Conservation (phyloP, 2,113 vertebrate species). For the Scatophagus argus region DNA sequence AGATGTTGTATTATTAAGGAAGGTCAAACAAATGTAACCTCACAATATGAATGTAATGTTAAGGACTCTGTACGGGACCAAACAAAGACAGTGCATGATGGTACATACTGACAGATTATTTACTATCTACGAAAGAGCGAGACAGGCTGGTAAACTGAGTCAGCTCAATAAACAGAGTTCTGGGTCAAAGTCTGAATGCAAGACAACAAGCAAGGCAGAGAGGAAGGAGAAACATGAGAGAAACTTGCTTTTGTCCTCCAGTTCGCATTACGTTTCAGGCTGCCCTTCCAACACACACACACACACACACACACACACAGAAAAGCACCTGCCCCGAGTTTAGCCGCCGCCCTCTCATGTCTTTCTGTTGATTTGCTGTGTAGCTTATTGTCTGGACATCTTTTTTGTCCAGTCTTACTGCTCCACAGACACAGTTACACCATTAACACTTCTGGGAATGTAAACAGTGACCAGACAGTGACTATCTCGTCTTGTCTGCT, state of each 20-base stretch:
- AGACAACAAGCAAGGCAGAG: slow-evolving; percentile 38
- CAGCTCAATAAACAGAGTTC: slow-evolving; percentile 59
- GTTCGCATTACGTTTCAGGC: slow-evolving; percentile 68
- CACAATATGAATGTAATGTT: background rate
- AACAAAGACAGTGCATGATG: background rate
- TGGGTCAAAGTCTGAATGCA: slow-evolving; percentile 77
- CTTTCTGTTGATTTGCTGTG: slow-evolving; percentile 23
- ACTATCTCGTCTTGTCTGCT: slow-evolving; percentile 10
- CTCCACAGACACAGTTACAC: slow-evolving; percentile 3
- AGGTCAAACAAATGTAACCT: background rate
- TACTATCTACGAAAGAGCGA: slow-evolving; percentile 41
- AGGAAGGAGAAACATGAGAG: slow-evolving; percentile 62
- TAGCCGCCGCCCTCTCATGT: slow-evolving; percentile 5
- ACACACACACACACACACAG: slow-evolving; percentile 39
- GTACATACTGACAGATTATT: slow-evolving; percentile 12
- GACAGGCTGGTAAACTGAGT: slow-evolving; percentile 43
- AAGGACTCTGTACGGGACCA: background rate
- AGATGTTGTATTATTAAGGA: background rate
- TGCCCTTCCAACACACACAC: slow-evolving; percentile 33
- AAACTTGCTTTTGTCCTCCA: slow-evolving; percentile 71
- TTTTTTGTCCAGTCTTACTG: background rate
- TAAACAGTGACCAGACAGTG: background rate
- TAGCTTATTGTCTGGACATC: background rate
- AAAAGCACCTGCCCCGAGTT: slow-evolving; percentile 6
- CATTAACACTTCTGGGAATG: background rate